Evolutionary conservation across 2,888 invertebrate genomes (phyloP), one percentile per base, ranked within the genome.

Genomic region (Unio delphinus): DNA sequence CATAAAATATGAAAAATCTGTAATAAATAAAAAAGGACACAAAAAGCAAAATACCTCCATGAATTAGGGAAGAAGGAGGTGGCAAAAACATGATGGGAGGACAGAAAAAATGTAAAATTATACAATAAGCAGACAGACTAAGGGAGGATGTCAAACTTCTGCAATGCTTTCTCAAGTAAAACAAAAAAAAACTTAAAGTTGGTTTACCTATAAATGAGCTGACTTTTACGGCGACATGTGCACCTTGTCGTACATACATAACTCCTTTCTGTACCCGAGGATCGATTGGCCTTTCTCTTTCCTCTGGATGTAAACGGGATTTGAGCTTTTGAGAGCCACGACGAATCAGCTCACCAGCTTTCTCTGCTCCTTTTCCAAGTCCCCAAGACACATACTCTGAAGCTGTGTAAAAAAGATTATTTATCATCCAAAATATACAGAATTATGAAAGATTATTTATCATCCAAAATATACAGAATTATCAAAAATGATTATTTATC

Each of bases 351-450:
- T 92, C 91, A 0, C 93, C 92, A 0, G 93, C 92, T 83, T 93
- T 93, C 86, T 93, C 92, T 1, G 94, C 94, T 0, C 94, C 94
- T 76, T 91, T 92, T 3, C 93, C 91, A 20, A 94, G 87, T 67
- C 94, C 94, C 86, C 92, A 92, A 0, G 94, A 93, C 64, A 95
- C 90, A 82, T 92, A 93, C 83, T 93, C 92, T 7, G 94, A 94
- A 67, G 87, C 89, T 88, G 76, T 30, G 77, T 67, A 55, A 23
- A 34, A 65, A 62, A 58, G 54, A 60, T 45, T 11, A 45, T 15
- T 45, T 45, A 15, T 45, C 45, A 45, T 11, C 45, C 45, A 45
- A 3, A 45, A 54, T 3, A 45, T 45, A 15, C 45, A 15, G 11
- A 45, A 45, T 45, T 45, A 45, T 45, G 45, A 65, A 62, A 58